These are phyloP conservation scores for Eupithecia subumbrata DNA, from an alignment of 2,888 invertebrate species.

Conservation along the genomic window DNA sequence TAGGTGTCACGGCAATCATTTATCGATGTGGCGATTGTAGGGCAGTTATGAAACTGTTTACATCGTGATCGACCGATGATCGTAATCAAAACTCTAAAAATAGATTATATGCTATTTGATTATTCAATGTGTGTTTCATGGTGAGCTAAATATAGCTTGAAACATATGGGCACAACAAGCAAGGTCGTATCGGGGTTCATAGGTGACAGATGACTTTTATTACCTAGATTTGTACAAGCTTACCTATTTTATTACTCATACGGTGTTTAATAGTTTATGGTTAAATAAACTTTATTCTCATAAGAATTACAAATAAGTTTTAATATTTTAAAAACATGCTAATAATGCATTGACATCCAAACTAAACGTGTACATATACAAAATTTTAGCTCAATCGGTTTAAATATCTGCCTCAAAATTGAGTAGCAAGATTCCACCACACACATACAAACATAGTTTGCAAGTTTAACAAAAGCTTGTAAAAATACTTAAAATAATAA, in stretches of 20 bases:
- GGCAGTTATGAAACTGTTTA: slow-evolving; percentile 44
- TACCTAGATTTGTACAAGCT: background rate
- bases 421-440: no score
- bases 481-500: background rate
- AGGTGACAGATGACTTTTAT: slow-evolving; percentile 41
- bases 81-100: slow-evolving; percentile 52
- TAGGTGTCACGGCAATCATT: slow-evolving; percentile 6
- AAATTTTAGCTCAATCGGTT: no score
- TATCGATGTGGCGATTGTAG: slow-evolving; percentile 18
- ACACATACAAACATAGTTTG: no score
- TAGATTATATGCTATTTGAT: slow-evolving; percentile 44
- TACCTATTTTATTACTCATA: background rate
- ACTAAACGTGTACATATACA: no score
- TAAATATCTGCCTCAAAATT: no score
- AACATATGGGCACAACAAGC: slow-evolving; percentile 50
- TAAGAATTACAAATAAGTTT: no score
- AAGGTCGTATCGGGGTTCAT: slow-evolving; percentile 51
- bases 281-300: no score
- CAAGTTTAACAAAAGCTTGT: no score
- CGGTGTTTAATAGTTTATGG: background rate
- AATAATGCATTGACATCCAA: no score
- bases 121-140: slow-evolving; percentile 46
- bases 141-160: slow-evolving; percentile 50
- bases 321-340: no score
- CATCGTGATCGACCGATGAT: slow-evolving; percentile 48